phyloP scores from a whole-genome alignment of 2,888 invertebrate species.

The Drosophila maculinotata region DNA sequence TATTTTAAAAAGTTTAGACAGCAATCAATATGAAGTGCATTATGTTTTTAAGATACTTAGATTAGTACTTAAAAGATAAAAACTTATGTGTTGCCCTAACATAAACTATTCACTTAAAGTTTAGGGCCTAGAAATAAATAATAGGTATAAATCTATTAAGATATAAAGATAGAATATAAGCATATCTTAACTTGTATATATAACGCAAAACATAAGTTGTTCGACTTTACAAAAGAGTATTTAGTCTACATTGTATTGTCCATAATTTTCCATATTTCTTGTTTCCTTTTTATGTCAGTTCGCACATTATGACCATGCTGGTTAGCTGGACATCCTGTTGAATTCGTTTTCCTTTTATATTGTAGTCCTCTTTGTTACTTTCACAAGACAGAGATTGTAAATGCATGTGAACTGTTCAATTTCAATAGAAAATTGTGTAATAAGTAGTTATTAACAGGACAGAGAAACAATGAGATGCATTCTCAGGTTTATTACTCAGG shows the following conservation, averaged over 20 bases:
- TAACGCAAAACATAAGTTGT: no score
- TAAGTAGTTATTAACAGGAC: conserved; percentile 23
- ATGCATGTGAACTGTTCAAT: conserved; percentile 61
- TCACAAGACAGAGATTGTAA: conserved; percentile 35
- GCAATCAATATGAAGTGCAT: no score
- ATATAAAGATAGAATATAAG: no score
- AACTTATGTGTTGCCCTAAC: no score
- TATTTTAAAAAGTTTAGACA: no score
- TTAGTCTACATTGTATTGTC: not conserved
- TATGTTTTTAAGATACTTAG: no score
- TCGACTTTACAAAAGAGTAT: no score
- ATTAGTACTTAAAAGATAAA: no score
- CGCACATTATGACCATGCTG: conserved; percentile 35
- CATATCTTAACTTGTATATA: no score
- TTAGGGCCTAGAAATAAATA: no score
- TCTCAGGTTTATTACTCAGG: not conserved
- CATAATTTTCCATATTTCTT: conserved; percentile 3
- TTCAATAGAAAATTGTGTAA: conserved; percentile 34
- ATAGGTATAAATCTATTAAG: no score
- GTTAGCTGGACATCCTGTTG: conserved; percentile 27
- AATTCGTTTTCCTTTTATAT: conserved; percentile 46
- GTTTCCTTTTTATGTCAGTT: conserved; percentile 35
- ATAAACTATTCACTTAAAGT: no score
- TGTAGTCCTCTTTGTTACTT: conserved; percentile 45
- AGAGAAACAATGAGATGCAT: conserved; percentile 11